These are phyloP conservation scores for Protobothrops flavoviridis DNA, from an alignment of 2,113 vertebrate genomes.

Conservation along the genomic window DNA sequence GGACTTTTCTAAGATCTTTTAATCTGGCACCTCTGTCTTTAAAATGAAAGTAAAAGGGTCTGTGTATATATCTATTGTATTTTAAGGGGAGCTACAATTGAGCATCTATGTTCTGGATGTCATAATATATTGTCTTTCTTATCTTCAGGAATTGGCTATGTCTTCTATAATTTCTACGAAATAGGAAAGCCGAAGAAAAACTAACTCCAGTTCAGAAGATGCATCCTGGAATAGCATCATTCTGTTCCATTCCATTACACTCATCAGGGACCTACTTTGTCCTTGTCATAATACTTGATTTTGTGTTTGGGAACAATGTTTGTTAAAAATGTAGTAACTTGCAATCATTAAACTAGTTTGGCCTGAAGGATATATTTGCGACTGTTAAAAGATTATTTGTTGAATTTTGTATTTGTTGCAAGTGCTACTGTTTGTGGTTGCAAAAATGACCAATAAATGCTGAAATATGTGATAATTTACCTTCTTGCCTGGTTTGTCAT, in stretches of 20 bases:
- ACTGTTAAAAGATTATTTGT: not conserved
- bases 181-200: slow-evolving; percentile 82
- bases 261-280: slow-evolving; percentile 59
- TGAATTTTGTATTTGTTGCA: not conserved
- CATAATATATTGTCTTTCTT: slow-evolving; percentile 35
- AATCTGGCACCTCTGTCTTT: not conserved
- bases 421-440: not conserved
- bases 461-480: not conserved
- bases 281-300: slow-evolving; percentile 56
- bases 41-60: not conserved
- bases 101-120: not conserved
- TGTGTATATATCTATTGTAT: not conserved
- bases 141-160: slow-evolving; percentile 75
- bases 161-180: slow-evolving; percentile 73
- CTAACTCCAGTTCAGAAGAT: slow-evolving; percentile 49
- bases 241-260: slow-evolving; percentile 52
- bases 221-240: slow-evolving; percentile 29
- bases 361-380: slow-evolving; percentile 1
- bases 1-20: not conserved
- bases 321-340: slow-evolving; percentile 70
- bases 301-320: slow-evolving; percentile 81
- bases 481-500: not conserved
- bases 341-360: slow-evolving; percentile 81
- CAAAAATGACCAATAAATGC: not conserved
- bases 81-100: not conserved